Evolutionary conservation across 1,140 invertebrate species (phyloP).

Genomic region (Drosophila ercepeae): DNA sequence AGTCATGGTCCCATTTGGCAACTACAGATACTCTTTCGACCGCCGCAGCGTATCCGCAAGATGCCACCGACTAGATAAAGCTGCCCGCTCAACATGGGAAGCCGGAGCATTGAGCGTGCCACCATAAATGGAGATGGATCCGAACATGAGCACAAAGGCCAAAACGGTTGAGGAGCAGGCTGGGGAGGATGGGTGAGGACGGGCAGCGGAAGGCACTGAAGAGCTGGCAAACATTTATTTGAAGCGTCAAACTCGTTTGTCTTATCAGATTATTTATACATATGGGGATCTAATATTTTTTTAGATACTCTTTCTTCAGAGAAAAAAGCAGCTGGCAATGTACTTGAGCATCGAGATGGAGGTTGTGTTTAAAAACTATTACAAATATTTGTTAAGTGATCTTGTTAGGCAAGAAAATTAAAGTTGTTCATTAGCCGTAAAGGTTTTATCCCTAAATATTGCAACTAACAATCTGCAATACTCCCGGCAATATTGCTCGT

Average conservation of each 20-base stretch:
- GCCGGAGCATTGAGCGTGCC: slow-evolving; percentile 46
- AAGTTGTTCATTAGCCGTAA: background rate
- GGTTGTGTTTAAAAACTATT: background rate
- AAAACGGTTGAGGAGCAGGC: slow-evolving; percentile 8
- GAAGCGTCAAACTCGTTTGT: slow-evolving; percentile 82
- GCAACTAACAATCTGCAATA: background rate
- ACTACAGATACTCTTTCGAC: slow-evolving; percentile 53
- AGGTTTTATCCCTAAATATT: background rate
- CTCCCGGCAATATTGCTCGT: background rate
- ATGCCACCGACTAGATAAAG: slow-evolving; percentile 64
- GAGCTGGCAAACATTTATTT: slow-evolving; percentile 78
- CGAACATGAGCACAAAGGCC: slow-evolving; percentile 34
- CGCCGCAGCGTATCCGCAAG: slow-evolving; percentile 56
- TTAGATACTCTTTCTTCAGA: slow-evolving; percentile 21
- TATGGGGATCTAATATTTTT: slow-evolving; percentile 46
- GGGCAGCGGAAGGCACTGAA: slow-evolving; percentile 5
- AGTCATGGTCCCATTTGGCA: slow-evolving; percentile 14
- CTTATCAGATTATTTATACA: slow-evolving; percentile 77
- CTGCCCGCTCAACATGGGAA: slow-evolving; percentile 61
- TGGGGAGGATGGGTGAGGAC: background rate
- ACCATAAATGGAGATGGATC: slow-evolving; percentile 69
- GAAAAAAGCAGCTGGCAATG: background rate
- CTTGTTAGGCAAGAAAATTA: background rate
- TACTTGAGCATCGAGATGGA: background rate
- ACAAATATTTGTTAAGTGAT: background rate